These are phyloP conservation scores for Caenorhabditis macrosperma DNA, from an alignment of 2,888 invertebrate species.

Conservation along the genomic window DNA sequence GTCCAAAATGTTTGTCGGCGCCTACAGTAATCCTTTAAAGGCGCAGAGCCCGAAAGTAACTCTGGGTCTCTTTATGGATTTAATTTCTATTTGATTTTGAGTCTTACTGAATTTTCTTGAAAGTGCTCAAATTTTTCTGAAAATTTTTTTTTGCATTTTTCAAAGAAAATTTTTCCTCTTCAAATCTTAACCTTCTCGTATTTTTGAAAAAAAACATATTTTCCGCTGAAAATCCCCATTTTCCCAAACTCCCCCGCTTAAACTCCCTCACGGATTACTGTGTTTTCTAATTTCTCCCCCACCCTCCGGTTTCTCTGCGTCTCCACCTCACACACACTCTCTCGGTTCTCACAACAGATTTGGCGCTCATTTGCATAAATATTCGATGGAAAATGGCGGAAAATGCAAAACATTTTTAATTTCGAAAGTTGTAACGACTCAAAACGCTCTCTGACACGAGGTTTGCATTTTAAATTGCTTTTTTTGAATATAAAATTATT, in stretches of 20 bases:
- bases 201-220: no score
- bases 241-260: no score
- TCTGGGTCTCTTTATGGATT: background rate
- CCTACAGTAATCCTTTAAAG: background rate
- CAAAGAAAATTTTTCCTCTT: background rate
- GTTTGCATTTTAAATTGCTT: background rate
- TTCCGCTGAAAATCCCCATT: no score
- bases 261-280: background rate
- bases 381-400: background rate
- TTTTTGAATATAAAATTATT: background rate
- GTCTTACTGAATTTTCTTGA: background rate
- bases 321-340: background rate
- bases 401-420: background rate
- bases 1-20: no score
- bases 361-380: constrained; percentile 3
- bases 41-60: background rate
- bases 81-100: background rate
- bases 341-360: constrained; percentile 4
- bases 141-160: constrained; percentile 2
- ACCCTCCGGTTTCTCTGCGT: constrained; percentile 4
- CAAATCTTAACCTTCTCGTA: background rate
- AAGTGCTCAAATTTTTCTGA: background rate
- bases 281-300: background rate
- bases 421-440: background rate
- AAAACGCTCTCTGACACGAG: no score